Percentiles rank a stretch among this genome's conserved stretches.
These are phyloP conservation scores for Capreolus pygargus DNA, from an alignment of 2,113 vertebrate genomes.

Conservation along the genomic window DNA sequence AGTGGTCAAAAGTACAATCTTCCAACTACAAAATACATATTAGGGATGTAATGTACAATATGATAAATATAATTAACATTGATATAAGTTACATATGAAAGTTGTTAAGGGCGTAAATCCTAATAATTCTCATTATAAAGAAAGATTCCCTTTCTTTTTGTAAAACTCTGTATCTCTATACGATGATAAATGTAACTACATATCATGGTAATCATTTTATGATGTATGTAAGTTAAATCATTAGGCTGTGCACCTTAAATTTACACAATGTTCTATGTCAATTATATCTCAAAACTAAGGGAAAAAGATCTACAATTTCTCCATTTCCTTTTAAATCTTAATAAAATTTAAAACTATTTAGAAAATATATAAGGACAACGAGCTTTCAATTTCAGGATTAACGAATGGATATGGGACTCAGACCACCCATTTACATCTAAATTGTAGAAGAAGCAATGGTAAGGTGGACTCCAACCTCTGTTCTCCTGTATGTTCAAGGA, in stretches of 20 bases:
- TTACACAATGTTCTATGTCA: not conserved
- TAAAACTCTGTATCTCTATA: not conserved
- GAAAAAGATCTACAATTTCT: not conserved
- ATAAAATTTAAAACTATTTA: not conserved
- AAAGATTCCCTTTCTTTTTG: not conserved
- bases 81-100: not conserved
- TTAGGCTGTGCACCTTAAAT: not conserved
- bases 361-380: not conserved
- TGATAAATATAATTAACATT: not conserved
- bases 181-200: not conserved
- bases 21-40: not conserved
- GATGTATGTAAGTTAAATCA: not conserved
- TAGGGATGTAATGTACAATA: not conserved
- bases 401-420: not conserved
- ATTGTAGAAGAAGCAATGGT: accelerated
- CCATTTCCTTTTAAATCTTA: not conserved
- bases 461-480: not conserved
- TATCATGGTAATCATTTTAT: not conserved
- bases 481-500: too few relatives aligned
- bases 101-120: not conserved
- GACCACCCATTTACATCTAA: too few relatives aligned
- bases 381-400: not conserved
- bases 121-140: not conserved
- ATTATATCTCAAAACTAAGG: not conserved
- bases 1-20: not conserved